Conservation (phyloP, 2,797 vertebrate genomes). For the Ibycter americanus region DNA sequence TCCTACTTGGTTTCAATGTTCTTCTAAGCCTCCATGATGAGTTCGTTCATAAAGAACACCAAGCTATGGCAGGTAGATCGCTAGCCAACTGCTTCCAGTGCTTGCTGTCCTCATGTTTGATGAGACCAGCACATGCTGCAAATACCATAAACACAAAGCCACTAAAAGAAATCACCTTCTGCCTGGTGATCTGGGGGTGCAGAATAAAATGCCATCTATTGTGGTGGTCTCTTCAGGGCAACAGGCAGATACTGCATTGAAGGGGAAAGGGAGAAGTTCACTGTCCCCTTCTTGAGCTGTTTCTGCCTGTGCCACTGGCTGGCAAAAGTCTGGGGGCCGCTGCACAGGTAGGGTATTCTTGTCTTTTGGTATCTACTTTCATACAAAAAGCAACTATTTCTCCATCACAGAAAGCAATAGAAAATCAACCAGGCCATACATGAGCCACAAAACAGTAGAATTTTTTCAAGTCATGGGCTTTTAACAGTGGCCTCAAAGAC, state of each 20-base stretch:
- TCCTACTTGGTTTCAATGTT: not conserved
- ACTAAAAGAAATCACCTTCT: not conserved
- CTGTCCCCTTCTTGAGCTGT: not conserved
- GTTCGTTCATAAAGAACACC: not conserved
- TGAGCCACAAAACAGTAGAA: not conserved
- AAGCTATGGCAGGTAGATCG: not conserved
- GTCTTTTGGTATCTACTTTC: not conserved
- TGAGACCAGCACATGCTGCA: not conserved
- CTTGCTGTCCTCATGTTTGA: not conserved
- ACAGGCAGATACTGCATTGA: rapidly evolving
- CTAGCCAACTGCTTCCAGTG: not conserved
- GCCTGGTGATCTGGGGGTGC: not conserved
- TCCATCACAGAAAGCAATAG: not conserved
- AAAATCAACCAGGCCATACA: not conserved
- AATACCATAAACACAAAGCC: not conserved
- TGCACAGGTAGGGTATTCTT: not conserved
- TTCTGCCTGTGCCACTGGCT: not conserved
- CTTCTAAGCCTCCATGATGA: not conserved
- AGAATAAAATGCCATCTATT: not conserved
- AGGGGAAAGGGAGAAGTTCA: not conserved
- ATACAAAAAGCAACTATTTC: not conserved
- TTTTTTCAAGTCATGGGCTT: not conserved
- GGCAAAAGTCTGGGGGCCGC: not conserved
- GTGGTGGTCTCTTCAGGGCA: not conserved
- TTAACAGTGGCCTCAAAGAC: not conserved